These are phyloP conservation scores for Drosophila paracracens DNA, from an alignment of 2,888 invertebrate genomes.

Conservation along the genomic window DNA sequence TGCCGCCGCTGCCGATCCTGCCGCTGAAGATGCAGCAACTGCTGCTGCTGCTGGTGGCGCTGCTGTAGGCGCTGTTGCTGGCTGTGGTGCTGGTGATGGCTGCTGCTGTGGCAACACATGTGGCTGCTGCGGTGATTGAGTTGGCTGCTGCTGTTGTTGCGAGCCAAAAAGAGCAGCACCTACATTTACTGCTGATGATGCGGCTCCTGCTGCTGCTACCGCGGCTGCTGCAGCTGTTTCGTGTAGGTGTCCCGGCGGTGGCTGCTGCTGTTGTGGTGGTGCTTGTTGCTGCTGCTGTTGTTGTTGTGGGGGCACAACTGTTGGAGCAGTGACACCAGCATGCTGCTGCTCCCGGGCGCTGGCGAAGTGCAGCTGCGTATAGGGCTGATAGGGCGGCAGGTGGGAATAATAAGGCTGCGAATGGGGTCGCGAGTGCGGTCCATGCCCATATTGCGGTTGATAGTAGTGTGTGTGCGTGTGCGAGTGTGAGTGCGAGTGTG, in stretches of 20 bases:
- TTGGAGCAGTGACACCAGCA: slow-evolving; percentile 77
- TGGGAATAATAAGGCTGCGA: slow-evolving; percentile 84
- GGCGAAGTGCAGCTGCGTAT: slow-evolving; percentile 50
- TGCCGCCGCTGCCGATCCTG: slow-evolving; percentile 31
- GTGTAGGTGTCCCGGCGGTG: slow-evolving; percentile 46
- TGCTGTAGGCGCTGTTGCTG: slow-evolving; percentile 36
- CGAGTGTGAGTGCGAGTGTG: slow-evolving; percentile 83
- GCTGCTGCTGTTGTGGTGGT: slow-evolving; percentile 66
- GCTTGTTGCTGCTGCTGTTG: slow-evolving; percentile 56
- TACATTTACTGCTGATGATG: slow-evolving; percentile 38
- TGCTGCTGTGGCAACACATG: slow-evolving; percentile 41
- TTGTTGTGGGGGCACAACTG: slow-evolving; percentile 61
- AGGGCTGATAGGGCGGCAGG: slow-evolving; percentile 84
- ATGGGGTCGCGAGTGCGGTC: slow-evolving; percentile 79
- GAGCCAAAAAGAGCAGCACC: slow-evolving; percentile 41
- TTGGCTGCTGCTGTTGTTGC: slow-evolving; percentile 40
- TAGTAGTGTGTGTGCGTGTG: slow-evolving; percentile 84
- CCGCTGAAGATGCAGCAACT: slow-evolving; percentile 36
- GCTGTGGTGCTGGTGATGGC: slow-evolving; percentile 33
- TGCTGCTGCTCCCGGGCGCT: slow-evolving; percentile 41
- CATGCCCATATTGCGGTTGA: slow-evolving; percentile 84
- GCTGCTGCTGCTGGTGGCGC: slow-evolving; percentile 43
- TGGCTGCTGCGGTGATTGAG: slow-evolving; percentile 20
- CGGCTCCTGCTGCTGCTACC: slow-evolving; percentile 23
- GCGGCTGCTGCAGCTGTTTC: slow-evolving; percentile 51